Evolutionary conservation across 2,888 invertebrate species (phyloP), one percentile per base, ranked within the genome.

Genomic region (Drosophila suboccidentalis): DNA sequence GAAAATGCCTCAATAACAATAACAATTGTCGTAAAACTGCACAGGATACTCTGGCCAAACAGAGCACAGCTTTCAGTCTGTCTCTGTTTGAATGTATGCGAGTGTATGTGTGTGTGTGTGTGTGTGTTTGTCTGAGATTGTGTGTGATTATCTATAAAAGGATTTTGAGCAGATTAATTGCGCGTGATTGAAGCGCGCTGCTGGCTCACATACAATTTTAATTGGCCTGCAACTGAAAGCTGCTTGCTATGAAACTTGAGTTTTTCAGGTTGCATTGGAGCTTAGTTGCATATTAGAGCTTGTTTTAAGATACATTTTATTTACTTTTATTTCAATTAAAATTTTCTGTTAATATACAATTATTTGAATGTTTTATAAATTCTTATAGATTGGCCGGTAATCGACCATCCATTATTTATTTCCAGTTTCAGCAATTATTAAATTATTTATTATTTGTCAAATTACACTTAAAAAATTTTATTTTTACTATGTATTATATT

Each of bases 111-210:
- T 36, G 2, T 38, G 34, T 39, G 29, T 78, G 85, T 87, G 36
- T 64, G 11, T 65, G 38, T 71, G 58, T 66, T 38, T 62, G 57
- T 60, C 72, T 74, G 68, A 67, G 78, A 78, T 78, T 78, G 85
- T 87, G 85, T 83, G 75, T 74, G 89, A 87, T 87, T 90, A 89
- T 89, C 89, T 90, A 89, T 89, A 87, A 90, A 90, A 90, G 87
- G 89, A 87, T 87, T 87, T 87, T 65, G 87, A 88, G 89, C 90
- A 87, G 87, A 90, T 87, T 90, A 90, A 87, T 87, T 89, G 90
- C 78, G 89, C 81, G 89, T 84, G 84, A 84, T 84, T 84, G 89
- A 84, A 89, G 89, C 76, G 78, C 81, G 72, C 84, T 76, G 79
- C 63, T 79, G 88, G 72, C 67, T 19, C 59, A 22, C 19, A 67